phyloP scores from a whole-genome alignment of 2,797 vertebrate species.

The Crypturellus tataupa region DNA sequence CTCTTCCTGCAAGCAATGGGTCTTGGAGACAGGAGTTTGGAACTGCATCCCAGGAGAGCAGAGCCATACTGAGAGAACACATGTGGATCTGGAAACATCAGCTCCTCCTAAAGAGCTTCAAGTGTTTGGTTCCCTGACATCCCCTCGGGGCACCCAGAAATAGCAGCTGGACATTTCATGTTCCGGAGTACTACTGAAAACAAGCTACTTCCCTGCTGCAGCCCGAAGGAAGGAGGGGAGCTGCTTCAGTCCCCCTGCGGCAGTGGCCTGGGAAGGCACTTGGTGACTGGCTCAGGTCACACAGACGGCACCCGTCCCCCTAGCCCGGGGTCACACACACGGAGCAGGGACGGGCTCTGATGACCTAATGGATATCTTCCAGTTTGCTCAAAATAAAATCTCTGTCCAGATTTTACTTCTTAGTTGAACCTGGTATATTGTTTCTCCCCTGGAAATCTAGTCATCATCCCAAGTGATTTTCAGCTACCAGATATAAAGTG shows the following conservation, averaged over 20 bases:
- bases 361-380: background rate
- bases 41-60: background rate
- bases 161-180: background rate
- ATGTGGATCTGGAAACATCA: background rate
- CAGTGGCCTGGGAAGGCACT: accelerated
- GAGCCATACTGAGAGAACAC: background rate
- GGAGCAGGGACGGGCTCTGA: background rate
- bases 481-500: constrained; percentile 14
- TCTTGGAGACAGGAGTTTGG: background rate
- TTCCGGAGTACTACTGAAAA: background rate
- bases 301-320: background rate
- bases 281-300: too few species aligned
- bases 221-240: background rate
- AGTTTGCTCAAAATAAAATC: background rate
- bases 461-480: constrained; percentile 40
- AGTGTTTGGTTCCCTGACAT: background rate
- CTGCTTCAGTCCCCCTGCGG: accelerated
- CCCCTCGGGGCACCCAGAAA: accelerated
- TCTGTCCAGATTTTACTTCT: background rate
- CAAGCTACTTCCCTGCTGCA: background rate
- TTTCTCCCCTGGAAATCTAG: constrained; percentile 38
- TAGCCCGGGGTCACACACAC: accelerated
- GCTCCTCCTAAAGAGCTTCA: background rate
- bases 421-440: background rate
- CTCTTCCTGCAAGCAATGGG: background rate